phyloP scores from a whole-genome alignment of 2,888 invertebrate genomes.

The Drosophila austrosaltans region DNA sequence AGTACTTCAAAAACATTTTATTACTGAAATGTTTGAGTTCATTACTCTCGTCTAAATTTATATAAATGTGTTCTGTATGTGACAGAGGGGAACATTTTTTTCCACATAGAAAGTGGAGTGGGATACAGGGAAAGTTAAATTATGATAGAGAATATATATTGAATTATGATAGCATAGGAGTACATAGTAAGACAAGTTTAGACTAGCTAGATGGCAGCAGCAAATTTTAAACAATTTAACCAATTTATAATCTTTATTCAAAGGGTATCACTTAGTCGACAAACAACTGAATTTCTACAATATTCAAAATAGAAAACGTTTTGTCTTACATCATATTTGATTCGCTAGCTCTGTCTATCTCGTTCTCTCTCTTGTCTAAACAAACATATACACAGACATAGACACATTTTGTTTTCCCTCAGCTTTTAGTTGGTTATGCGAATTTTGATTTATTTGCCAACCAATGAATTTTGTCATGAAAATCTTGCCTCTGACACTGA shows the following conservation, averaged over 20 bases:
- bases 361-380: neutral
- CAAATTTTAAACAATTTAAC: too few relatives aligned
- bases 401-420: neutral
- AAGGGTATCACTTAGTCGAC: neutral
- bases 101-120: too few relatives aligned
- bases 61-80: too few relatives aligned
- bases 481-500: constrained; percentile 52
- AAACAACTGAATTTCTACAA: neutral
- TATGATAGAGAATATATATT: too few relatives aligned
- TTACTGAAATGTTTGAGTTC: too few relatives aligned
- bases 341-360: neutral
- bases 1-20: too few relatives aligned
- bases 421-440: neutral
- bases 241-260: neutral
- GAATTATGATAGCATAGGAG: too few relatives aligned
- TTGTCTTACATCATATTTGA: constrained; percentile 1
- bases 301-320: neutral
- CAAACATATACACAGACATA: neutral
- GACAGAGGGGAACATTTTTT: too few relatives aligned
- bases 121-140: too few relatives aligned
- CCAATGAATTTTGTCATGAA: constrained; percentile 15
- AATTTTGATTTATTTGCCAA: constrained; percentile 18
- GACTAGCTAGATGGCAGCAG: too few relatives aligned
- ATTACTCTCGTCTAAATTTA: too few relatives aligned
- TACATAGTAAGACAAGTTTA: too few relatives aligned